Evolutionary conservation across 2,113 vertebrate genomes (phyloP).

Genomic region (Tetrao urogallus): DNA sequence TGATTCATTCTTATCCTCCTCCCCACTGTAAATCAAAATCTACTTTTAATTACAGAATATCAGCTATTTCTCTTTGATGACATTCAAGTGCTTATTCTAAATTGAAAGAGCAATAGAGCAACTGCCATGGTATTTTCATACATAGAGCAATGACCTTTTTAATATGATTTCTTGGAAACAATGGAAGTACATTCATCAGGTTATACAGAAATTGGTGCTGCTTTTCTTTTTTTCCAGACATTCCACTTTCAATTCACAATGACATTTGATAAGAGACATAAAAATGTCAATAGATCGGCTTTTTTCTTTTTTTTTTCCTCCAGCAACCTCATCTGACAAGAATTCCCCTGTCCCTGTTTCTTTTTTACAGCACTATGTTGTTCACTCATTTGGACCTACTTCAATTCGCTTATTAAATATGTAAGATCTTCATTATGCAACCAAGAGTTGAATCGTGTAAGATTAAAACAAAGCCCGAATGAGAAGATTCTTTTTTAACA

Average conservation of each 20-base stretch:
- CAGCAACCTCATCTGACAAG: neutral
- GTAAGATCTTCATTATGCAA: conserved; percentile 71
- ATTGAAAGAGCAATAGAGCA: conserved; percentile 55
- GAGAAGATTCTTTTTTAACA: conserved; percentile 54
- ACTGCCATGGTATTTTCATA: conserved; percentile 60
- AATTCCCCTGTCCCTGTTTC: neutral
- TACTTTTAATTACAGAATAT: conserved; percentile 65
- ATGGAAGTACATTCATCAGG: conserved; percentile 57
- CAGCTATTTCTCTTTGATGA: conserved; percentile 40
- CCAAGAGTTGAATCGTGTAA: conserved; percentile 68
- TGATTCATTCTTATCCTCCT: neutral
- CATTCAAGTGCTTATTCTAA: conserved; percentile 55
- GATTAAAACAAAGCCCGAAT: conserved; percentile 69
- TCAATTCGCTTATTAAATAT: conserved; percentile 79
- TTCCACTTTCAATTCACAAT: conserved; percentile 52
- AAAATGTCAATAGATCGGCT: conserved; percentile 50
- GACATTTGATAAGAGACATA: conserved; percentile 72
- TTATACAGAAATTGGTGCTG: conserved; percentile 44
- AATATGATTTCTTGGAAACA: conserved; percentile 58
- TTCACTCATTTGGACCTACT: conserved; percentile 66
- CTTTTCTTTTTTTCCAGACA: conserved; percentile 45
- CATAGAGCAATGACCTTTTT: conserved; percentile 59
- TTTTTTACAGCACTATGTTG: conserved; percentile 30
- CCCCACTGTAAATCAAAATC: conserved; percentile 23
- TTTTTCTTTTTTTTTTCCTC: no score